Conservation (phyloP, 2,113 vertebrate genomes). For the Atractosteus spatula region DNA sequence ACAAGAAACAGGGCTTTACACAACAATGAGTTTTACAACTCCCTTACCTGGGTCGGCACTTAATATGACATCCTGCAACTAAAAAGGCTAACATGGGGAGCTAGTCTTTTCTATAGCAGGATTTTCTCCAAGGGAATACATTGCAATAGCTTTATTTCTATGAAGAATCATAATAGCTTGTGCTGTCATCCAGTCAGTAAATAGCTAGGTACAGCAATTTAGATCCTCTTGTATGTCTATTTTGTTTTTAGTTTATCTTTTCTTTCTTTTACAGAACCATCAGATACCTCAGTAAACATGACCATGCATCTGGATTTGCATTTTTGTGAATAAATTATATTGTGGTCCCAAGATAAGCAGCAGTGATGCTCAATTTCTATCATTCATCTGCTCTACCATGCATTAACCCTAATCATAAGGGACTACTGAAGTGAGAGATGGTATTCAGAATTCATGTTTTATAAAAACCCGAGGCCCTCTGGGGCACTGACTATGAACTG, state of each 20-base stretch:
- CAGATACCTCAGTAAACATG: conserved; percentile 64
- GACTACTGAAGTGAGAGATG: conserved; percentile 41
- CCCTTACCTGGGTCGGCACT: too few species aligned
- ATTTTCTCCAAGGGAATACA: too few species aligned
- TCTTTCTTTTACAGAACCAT: conserved; percentile 41
- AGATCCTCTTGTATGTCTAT: not conserved
- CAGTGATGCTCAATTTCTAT: conserved; percentile 44
- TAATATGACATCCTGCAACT: too few species aligned
- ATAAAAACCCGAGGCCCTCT: conserved; percentile 36
- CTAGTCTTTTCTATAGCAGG: too few species aligned
- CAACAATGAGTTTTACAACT: too few species aligned
- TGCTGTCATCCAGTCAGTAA: too few species aligned
- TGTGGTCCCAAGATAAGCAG: conserved; percentile 57
- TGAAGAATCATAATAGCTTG: too few species aligned
- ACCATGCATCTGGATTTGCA: conserved; percentile 61
- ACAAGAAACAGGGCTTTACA: too few species aligned
- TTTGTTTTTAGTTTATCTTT: conserved; percentile 31
- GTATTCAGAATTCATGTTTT: conserved; percentile 56
- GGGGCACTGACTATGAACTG: conserved; percentile 36
- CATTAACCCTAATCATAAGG: conserved; percentile 59
- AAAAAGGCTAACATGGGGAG: too few species aligned
- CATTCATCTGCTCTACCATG: conserved; percentile 46
- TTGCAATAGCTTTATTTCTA: too few species aligned
- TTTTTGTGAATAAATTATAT: conserved; percentile 65
- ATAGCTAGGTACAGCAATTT: too few species aligned